phyloP scores from a whole-genome alignment of 2,797 vertebrate genomes.

The Rallus crepitans region DNA sequence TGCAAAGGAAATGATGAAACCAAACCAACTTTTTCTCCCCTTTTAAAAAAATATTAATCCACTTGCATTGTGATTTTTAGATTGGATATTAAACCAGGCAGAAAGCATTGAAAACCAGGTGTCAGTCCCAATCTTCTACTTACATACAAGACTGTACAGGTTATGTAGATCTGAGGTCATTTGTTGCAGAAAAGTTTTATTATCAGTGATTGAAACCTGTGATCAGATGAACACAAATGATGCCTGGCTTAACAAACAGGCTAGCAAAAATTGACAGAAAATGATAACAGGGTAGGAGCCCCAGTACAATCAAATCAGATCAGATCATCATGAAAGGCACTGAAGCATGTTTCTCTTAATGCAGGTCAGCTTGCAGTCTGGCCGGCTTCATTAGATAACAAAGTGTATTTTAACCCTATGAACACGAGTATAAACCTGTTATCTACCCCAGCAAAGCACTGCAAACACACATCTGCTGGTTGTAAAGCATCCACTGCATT shows the following conservation, averaged over 20 bases:
- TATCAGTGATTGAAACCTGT: constrained; percentile 44
- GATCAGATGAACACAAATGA: constrained; percentile 42
- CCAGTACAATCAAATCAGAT: constrained; percentile 43
- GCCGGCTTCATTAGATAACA: constrained; percentile 18
- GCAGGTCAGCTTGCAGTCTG: neutral
- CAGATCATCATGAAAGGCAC: constrained; percentile 13
- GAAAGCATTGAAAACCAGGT: neutral
- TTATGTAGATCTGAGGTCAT: constrained; percentile 5
- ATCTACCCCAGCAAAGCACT: neutral
- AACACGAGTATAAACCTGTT: neutral
- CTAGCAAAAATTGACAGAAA: constrained; percentile 36
- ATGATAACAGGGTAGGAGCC: constrained; percentile 6
- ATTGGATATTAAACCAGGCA: neutral
- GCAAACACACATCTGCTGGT: fast-evolving
- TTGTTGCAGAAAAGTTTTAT: constrained; percentile 32
- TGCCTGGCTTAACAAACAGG: constrained; percentile 22
- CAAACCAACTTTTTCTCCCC: neutral
- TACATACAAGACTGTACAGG: neutral
- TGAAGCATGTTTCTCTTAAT: neutral
- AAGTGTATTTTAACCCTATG: constrained; percentile 10
- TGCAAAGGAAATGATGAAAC: neutral
- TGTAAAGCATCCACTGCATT: neutral
- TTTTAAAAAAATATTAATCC: neutral
- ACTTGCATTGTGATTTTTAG: neutral
- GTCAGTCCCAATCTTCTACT: neutral